phyloP scores from a whole-genome alignment of 2,797 vertebrate genomes.

The Catharus ustulatus region DNA sequence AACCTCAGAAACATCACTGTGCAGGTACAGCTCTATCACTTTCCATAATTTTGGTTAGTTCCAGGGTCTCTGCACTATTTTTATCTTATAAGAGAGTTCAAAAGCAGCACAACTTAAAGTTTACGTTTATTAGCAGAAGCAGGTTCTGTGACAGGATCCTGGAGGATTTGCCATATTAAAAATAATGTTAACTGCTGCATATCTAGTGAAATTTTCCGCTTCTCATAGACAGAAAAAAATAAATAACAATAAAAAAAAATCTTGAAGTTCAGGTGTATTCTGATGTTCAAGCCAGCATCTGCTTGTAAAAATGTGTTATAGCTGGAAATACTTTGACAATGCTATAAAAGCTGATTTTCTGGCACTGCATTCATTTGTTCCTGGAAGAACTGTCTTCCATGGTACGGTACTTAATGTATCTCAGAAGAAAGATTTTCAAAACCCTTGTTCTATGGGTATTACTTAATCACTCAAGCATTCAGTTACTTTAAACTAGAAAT shows the following conservation, averaged over 20 bases:
- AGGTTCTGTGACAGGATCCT: neutral
- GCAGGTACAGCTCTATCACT: neutral
- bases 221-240: neutral
- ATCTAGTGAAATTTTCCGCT: neutral
- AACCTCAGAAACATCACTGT: neutral
- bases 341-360: constrained; percentile 55
- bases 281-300: constrained; percentile 3
- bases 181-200: neutral
- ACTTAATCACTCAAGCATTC: neutral
- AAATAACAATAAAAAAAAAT: neutral
- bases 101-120: neutral
- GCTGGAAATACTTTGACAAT: constrained; percentile 35
- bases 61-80: neutral
- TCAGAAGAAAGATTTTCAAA: constrained; percentile 38
- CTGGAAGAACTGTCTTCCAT: constrained; percentile 38
- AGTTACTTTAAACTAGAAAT: neutral
- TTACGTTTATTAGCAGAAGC: neutral
- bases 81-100: neutral
- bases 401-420: neutral
- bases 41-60: neutral
- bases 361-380: constrained; percentile 28
- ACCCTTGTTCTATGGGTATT: neutral
- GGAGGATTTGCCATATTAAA: constrained; percentile 7
- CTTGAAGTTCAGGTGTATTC: neutral
- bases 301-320: constrained; percentile 30